A percentile compares a stretch with the other conserved stretches of the same genome.
phyloP scores from a whole-genome alignment of 1,140 invertebrate genomes.

The Medauroidea extradentata region DNA sequence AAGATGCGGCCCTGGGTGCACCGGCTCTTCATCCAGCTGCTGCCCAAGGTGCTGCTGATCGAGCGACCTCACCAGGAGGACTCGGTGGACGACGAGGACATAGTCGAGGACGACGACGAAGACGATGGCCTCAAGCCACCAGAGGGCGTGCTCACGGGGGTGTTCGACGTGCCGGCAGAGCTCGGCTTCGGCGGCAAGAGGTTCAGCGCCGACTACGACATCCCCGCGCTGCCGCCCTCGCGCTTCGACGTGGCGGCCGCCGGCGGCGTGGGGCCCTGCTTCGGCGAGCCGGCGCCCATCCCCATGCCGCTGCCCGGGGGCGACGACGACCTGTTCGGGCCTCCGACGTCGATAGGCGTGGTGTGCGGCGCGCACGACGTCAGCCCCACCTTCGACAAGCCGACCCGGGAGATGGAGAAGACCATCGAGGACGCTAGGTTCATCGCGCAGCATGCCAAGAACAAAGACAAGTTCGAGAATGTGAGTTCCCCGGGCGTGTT shows the following conservation, averaged over 20 bases:
- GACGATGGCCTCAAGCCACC: slow-evolving; percentile 53
- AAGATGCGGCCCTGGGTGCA: slow-evolving; percentile 88
- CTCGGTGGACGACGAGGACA: slow-evolving; percentile 57
- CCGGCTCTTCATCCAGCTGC: slow-evolving; percentile 80
- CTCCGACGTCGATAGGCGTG: slow-evolving; percentile 38
- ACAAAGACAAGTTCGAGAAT: slow-evolving; percentile 90
- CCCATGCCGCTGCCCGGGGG: slow-evolving; percentile 64
- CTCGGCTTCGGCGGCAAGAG: slow-evolving; percentile 48
- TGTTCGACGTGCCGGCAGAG: slow-evolving; percentile 64
- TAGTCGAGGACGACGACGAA: slow-evolving; percentile 50
- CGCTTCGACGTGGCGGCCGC: slow-evolving; percentile 46
- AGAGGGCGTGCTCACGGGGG: slow-evolving; percentile 60
- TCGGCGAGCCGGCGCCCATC: slow-evolving; percentile 56
- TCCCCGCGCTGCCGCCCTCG: slow-evolving; percentile 50
- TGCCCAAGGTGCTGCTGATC: slow-evolving; percentile 78
- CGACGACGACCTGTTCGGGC: slow-evolving; percentile 73
- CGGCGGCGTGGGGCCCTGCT: slow-evolving; percentile 53
- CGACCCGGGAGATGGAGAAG: slow-evolving; percentile 72
- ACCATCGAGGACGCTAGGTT: slow-evolving; percentile 86
- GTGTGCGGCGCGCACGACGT: slow-evolving; percentile 44
- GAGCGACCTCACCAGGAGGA: slow-evolving; percentile 73
- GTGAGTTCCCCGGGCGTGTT: no score
- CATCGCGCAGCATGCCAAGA: slow-evolving; percentile 90
- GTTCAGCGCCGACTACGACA: slow-evolving; percentile 66
- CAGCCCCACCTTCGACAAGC: slow-evolving; percentile 74